A percentile compares a stretch with the other conserved stretches of the same genome.
Evolutionary conservation across 2,113 vertebrate species (phyloP).

Genomic region (Cyprinus carpio): DNA sequence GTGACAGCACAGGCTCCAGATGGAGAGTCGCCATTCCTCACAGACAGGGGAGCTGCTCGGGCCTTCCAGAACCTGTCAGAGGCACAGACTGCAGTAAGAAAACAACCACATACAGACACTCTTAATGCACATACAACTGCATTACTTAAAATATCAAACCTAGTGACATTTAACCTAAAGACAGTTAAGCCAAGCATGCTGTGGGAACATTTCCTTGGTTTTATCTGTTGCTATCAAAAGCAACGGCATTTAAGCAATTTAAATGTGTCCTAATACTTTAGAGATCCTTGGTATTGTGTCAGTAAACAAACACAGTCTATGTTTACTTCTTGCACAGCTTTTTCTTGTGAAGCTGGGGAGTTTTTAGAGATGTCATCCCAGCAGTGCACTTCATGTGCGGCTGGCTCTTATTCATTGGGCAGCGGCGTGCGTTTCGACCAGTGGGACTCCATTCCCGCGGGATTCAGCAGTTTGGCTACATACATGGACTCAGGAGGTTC

Average conservation of each 20-base stretch:
- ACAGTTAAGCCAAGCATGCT: too few relatives aligned
- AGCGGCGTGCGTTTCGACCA: constrained; percentile 96
- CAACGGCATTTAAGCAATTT: too few relatives aligned
- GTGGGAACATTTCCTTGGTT: too few relatives aligned
- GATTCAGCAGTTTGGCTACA: constrained; percentile 91
- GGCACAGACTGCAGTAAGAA: constrained; percentile 97
- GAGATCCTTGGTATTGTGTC: too few relatives aligned
- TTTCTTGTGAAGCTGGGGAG: constrained; percentile 92
- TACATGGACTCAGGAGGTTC: constrained; percentile 81
- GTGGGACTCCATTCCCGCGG: constrained; percentile 90
- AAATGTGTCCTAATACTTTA: too few relatives aligned
- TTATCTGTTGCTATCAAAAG: too few relatives aligned
- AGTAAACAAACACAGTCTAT: too few relatives aligned
- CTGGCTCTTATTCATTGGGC: constrained; percentile 93
- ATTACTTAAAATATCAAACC: background rate
- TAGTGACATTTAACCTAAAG: background rate
- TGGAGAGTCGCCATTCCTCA: constrained; percentile 97
- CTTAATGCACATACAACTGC: background rate
- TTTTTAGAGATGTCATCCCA: constrained; percentile 97
- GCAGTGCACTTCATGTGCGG: constrained; percentile 88
- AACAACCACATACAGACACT: background rate
- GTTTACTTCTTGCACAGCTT: constrained; percentile 75
- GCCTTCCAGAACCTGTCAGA: constrained; percentile 90
- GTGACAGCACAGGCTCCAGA: constrained; percentile 93
- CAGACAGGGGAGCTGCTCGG: constrained; percentile 78